Base-by-base conservation (phyloP, 2,113 vertebrate species). In the Corydoras maculifer region DNA sequence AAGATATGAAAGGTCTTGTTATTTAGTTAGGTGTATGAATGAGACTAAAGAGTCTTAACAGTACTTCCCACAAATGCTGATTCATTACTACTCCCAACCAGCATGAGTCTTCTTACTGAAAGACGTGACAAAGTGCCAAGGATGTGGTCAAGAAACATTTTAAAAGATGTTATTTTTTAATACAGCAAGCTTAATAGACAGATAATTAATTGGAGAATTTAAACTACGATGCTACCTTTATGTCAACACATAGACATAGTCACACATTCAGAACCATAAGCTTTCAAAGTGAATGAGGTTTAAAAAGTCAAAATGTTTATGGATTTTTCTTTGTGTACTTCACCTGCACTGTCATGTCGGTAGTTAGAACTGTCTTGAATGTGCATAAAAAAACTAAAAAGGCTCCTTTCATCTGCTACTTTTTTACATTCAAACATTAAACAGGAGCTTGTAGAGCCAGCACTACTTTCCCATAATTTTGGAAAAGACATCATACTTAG, bases 401-500 rank as follows among this genome's bases (percentile, higher is more conserved):
- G 53, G 68, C 59, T 18, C 49, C 70, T 68, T 65, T 61, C 65
- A 71, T 58, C 77, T 72, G 75, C 18, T 25, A 18, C 35, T 65
- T 58, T 48, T 70, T n/a, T 51, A 18, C 61, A 64, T 73, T 6
- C 63, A 61, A 70, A 61, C 63, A 51, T 31, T 18, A 5, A 48
- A 30, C 64, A 25, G 50, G 55, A 43, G 15, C 11, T 54, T 59
- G 25, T 32, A 9, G 49, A 66, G 4, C 59, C 72, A 43, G 32
- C 7, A 9, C 61, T 13, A 55, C 32, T 58, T 32, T 61, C 68
- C 60, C 58, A 69, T 58, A 51, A 25, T 13, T 57, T 65, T 75
- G 73, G 73, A 77, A 78, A 80, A 68, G 30, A 73, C 30, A 77
- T 67, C 49, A 70, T 49, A 75, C 64, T 65, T 51, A 53, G 49